These are phyloP conservation scores for Hemaris fuciformis DNA, from an alignment of 2,888 invertebrate genomes.

Conservation along the genomic window DNA sequence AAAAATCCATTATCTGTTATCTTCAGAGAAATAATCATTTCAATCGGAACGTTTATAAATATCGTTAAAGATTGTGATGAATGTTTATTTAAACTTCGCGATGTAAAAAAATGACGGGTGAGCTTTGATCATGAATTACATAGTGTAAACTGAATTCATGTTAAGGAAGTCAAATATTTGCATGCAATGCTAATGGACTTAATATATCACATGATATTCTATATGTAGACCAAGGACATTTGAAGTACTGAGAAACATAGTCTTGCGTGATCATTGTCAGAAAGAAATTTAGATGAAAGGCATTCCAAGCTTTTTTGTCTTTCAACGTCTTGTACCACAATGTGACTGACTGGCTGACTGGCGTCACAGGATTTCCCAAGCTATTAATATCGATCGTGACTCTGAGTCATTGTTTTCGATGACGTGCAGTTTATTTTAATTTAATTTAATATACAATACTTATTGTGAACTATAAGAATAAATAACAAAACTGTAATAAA, in stretches of 20 bases:
- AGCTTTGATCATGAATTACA: background rate
- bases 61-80: background rate
- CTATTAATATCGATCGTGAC: background rate
- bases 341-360: background rate
- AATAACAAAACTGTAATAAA: too few relatives aligned
- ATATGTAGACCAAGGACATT: background rate
- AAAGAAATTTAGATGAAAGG: background rate
- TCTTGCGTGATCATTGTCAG: background rate
- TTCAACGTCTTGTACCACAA: background rate
- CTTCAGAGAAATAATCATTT: background rate
- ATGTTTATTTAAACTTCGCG: background rate
- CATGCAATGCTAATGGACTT: background rate
- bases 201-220: background rate
- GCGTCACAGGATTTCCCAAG: conserved; percentile 7
- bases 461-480: too few relatives aligned
- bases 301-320: background rate
- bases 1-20: background rate
- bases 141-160: background rate
- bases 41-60: background rate
- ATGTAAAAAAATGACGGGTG: too few relatives aligned
- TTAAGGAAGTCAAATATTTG: background rate
- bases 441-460: background rate
- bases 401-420: background rate
- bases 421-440: background rate
- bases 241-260: background rate